Base-by-base conservation (phyloP, 2,797 vertebrate species). In the Heterohyrax brucei region DNA sequence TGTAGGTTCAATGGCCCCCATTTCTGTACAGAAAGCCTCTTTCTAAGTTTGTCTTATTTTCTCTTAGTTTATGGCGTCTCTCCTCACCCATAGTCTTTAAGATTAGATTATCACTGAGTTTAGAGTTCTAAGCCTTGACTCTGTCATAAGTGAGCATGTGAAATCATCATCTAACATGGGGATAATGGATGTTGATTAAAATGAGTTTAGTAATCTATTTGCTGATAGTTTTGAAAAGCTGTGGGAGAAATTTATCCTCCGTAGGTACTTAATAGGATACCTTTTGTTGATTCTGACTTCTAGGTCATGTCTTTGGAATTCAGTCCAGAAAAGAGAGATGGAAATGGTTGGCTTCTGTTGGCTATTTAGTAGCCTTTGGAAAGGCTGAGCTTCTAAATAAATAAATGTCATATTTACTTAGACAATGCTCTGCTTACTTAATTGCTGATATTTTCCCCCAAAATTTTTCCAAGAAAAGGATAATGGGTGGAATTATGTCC, bases 21-120 rank as follows among this genome's bases (percentile, higher is more conserved):
- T 77, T 77, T 8, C 70, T 59, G 8, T 46, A 70, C 53, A 91
- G 33, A 91, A 46, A 80, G 61, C 73, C 64, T 66, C 48, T 79
- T 85, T 95, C 90, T 80, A 84, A 75, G 61, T 90, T 90, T 80
- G 46, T 73, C 87, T 92, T 80, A 22, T 86, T 85, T 83, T 59
- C 22, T 88, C 72, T 81, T 84, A 78, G 64, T 89, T 89, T 95
- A 94, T 92, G 95, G 66, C 87, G 44, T 87, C 61, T 75, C 62
- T 88, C 64, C 39, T 70, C 56, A 84, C 56, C 44, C 50, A 83
- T 30, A 87, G 48, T 44, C 73, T 92, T 97, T 88, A 94, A 90
- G 56, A 44, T 87, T 44, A 76, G 72, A 46, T 30, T 75, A 44
- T 89, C 77, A 85, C 62, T 6, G 10, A 79, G 50, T 76, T 56